Evolutionary conservation across 1,140 invertebrate species (phyloP).

Genomic region (Melipona quadrifasciata): DNA sequence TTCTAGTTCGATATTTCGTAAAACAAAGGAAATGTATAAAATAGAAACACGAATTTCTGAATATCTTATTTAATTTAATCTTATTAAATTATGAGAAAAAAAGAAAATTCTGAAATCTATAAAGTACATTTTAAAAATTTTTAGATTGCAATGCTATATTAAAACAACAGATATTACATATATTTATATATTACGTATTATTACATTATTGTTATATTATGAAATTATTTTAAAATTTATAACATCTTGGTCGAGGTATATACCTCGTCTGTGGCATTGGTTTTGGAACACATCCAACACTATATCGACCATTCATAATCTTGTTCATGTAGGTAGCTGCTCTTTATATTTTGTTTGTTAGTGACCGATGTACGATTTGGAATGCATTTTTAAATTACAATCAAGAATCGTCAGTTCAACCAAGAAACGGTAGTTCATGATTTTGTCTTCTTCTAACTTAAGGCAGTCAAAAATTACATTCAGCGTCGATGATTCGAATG

Average conservation of each 20-base stretch:
- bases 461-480: neutral
- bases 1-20: too few species aligned
- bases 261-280: neutral
- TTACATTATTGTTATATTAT: too few species aligned
- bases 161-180: too few species aligned
- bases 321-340: neutral
- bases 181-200: too few species aligned
- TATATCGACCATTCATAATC: conserved; percentile 13
- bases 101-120: neutral
- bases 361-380: conserved; percentile 6
- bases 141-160: neutral
- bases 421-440: conserved; percentile 23
- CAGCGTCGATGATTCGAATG: conserved; percentile 18
- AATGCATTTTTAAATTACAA: conserved; percentile 12
- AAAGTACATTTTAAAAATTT: neutral
- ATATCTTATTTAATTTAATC: neutral
- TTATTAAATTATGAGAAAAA: neutral
- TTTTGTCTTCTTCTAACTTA: conserved; percentile 7
- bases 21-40: neutral
- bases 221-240: neutral
- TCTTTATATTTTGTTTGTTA: conserved; percentile 24
- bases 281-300: neutral
- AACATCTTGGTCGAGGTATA: neutral
- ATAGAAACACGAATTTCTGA: neutral
- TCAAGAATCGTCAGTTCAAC: neutral